Base-by-base conservation (phyloP, 1,140 invertebrate species). In the Schlechtendalia chinensis region DNA sequence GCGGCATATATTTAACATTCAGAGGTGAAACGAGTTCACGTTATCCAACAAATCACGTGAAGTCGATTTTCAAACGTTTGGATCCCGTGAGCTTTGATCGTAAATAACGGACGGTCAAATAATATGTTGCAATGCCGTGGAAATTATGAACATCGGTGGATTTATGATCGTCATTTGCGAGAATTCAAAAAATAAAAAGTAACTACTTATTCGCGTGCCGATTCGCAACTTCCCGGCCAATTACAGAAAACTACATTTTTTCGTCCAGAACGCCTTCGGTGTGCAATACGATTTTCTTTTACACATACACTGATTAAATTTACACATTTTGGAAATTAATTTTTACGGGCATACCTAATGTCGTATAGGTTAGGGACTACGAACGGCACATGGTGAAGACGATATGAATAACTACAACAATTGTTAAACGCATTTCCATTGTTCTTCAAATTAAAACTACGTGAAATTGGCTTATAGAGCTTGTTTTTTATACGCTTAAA, bases 21-120 rank as follows among this genome's bases (percentile, higher is more conserved):
- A 5, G 14, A 27, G 58, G 24, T 61, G 17, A 61, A 61, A 24
- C 24, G 12, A 27, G 8, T 61, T 61, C 6, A 61, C n/a, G n/a
- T n/a, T 61, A 61, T 61, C 24, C 58, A 61, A 61, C 58, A 61
- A 61, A 61, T 61, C 24, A 61, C 24, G 22, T 5, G 10, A 61
- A 61, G 22, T 14, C 58, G 24, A 27, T 24, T 61, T 61, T 5
- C 14, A 61, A 27, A 61, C 27, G 12, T 61, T 5, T 5, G 24
- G 14, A 4, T 61, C 58, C 24, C 24, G 12, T 16, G 58, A 56
- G 58, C 11, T 59, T 59, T 59, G 58, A 11, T 59, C 14, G 24
- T 59, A 59, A 27, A 61, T 61, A 61, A 61, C 14, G 14, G 27
- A 27, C 22, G 58, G 14, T 5, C 58, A 61, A 61, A 61, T 61